phyloP scores from a whole-genome alignment of 2,888 invertebrate species.

The Ophion slaviceki region DNA sequence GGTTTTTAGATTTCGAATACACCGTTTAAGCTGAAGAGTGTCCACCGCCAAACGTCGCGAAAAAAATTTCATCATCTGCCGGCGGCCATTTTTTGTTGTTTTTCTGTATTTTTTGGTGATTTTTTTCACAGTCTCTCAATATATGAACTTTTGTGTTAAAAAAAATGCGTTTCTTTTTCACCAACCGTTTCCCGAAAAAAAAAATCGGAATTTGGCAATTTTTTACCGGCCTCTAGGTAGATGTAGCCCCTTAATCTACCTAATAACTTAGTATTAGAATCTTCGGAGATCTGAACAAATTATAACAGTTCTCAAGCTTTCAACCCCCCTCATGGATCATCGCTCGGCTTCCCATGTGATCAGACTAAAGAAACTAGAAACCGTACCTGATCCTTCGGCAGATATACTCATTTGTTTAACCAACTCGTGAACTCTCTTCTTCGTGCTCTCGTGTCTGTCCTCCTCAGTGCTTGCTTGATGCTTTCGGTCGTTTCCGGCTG shows the following conservation, averaged over 20 bases:
- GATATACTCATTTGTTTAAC: constrained; percentile 93
- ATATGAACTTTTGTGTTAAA: too few species aligned
- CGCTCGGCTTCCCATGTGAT: neutral
- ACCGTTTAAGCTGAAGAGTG: too few species aligned
- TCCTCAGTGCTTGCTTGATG: constrained; percentile 82
- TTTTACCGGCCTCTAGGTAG: too few species aligned
- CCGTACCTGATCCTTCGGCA: constrained; percentile 86
- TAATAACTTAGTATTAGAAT: neutral
- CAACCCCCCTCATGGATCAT: neutral
- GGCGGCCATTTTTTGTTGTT: too few species aligned
- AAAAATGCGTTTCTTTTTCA: too few species aligned
- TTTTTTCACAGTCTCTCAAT: too few species aligned
- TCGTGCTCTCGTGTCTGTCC: constrained; percentile 82
- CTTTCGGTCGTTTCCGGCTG: constrained; percentile 85
- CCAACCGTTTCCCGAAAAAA: too few species aligned
- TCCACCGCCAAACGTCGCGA: too few species aligned
- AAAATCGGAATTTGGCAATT: too few species aligned
- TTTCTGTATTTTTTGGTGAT: too few species aligned
- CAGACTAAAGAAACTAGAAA: constrained; percentile 1
- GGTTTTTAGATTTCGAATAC: too few species aligned
- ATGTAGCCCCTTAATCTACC: neutral
- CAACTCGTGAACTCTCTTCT: constrained; percentile 87
- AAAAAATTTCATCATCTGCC: too few species aligned
- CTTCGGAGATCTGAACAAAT: neutral
- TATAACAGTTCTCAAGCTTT: neutral